Percentiles rank a stretch among this genome's conserved stretches.
Conservation (phyloP, 2,113 vertebrate genomes). For the Thymallus thymallus region DNA sequence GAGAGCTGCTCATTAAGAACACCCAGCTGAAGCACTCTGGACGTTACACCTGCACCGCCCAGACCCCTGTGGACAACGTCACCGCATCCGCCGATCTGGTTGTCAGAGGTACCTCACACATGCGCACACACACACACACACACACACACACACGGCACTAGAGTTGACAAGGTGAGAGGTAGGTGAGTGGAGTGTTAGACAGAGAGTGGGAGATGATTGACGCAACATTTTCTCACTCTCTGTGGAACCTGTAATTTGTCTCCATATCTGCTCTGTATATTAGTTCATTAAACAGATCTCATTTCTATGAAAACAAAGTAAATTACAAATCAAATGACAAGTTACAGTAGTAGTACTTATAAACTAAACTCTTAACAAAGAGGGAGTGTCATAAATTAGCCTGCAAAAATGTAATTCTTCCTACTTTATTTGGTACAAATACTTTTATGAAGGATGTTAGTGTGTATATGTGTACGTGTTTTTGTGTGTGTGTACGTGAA, state of each 20-base stretch:
- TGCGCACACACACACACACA: background rate
- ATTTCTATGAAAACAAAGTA: background rate
- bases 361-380: background rate
- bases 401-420: too few relatives aligned
- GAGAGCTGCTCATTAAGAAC: constrained; percentile 86
- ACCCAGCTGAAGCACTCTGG: constrained; percentile 89
- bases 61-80: constrained; percentile 92
- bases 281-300: background rate
- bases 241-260: constrained; percentile 1
- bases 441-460: background rate
- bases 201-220: constrained; percentile 3
- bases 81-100: constrained; percentile 88
- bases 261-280: background rate
- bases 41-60: constrained; percentile 87
- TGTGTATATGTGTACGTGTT: background rate
- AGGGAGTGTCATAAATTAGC: background rate
- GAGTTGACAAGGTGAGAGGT: background rate
- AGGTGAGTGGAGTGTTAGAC: background rate
- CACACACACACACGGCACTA: too few relatives aligned
- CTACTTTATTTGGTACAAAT: too few relatives aligned
- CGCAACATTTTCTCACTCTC: background rate
- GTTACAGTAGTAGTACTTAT: background rate
- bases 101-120: constrained; percentile 84
- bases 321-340: background rate
- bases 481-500: background rate